These are phyloP conservation scores for Conger conger DNA, from an alignment of 2,113 vertebrate genomes.

Conservation along the genomic window DNA sequence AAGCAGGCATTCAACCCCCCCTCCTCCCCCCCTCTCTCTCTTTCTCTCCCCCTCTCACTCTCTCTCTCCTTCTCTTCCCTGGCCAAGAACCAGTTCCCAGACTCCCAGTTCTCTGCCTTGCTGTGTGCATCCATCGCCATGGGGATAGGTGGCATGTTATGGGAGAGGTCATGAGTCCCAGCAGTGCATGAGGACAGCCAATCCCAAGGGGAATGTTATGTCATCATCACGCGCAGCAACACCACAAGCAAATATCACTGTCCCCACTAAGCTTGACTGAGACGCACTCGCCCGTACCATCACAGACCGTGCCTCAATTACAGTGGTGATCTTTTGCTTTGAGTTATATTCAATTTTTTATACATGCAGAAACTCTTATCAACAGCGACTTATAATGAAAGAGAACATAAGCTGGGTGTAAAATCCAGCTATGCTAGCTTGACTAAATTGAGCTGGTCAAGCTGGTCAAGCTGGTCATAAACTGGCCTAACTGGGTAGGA, in stretches of 20 bases:
- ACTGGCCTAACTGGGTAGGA: no score
- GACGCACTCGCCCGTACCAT: not conserved
- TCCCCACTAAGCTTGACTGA: not conserved
- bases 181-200: constrained; percentile 47
- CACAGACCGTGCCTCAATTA: not conserved
- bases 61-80: constrained; percentile 2
- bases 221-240: constrained; percentile 50
- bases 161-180: constrained; percentile 63
- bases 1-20: not conserved
- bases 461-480: no score
- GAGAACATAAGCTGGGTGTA: no score
- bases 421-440: no score
- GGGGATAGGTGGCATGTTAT: constrained; percentile 48
- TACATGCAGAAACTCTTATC: not conserved
- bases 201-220: constrained; percentile 63
- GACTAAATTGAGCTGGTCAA: no score
- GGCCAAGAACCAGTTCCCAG: constrained; percentile 69
- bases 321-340: not conserved
- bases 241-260: constrained; percentile 32
- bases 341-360: not conserved
- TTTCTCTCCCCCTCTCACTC: not conserved
- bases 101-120: constrained; percentile 40
- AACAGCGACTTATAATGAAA: not conserved
- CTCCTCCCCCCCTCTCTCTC: not conserved
- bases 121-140: constrained; percentile 44